Evolutionary conservation across 1,140 invertebrate genomes (phyloP).

Genomic region (Drosophila eugracilis): DNA sequence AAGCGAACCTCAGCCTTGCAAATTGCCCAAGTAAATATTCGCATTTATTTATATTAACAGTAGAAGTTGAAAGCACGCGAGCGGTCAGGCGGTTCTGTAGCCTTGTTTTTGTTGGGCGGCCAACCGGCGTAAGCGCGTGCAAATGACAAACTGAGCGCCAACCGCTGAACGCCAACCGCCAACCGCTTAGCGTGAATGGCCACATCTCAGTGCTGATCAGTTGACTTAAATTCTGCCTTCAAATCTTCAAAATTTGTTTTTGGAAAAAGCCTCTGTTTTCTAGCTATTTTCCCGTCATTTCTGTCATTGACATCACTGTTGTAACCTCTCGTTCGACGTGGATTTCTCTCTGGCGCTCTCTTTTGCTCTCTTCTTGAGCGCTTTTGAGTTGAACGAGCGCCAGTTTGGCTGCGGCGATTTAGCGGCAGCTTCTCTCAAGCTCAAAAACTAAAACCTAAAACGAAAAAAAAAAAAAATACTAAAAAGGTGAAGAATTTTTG

Average conservation of each 20-base stretch:
- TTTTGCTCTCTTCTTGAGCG: conserved; percentile 6
- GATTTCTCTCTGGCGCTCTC: neutral
- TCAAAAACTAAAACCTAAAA: conserved; percentile 12
- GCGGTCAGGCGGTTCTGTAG: conserved; percentile 6
- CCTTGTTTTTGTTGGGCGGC: conserved; percentile 10
- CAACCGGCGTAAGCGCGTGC: conserved; percentile 77
- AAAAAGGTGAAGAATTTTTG: conserved; percentile 51
- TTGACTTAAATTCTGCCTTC: conserved; percentile 5
- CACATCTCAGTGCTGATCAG: conserved; percentile 10
- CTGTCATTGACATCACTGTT: neutral
- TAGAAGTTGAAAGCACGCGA: conserved; percentile 58
- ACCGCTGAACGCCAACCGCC: conserved; percentile 31
- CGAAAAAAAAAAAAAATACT: neutral
- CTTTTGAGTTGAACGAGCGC: conserved; percentile 22
- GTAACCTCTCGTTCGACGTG: neutral
- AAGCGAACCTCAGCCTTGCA: conserved; percentile 20
- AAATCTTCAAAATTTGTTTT: no score
- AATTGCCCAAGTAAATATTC: conserved; percentile 51
- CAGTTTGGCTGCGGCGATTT: conserved; percentile 28
- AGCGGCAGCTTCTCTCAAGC: conserved; percentile 17
- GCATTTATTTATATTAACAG: conserved; percentile 49
- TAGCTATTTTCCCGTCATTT: neutral
- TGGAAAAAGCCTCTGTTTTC: no score
- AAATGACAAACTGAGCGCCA: conserved; percentile 80
- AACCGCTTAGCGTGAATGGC: conserved; percentile 23